Conservation (phyloP, 2,888 invertebrate genomes). For the Eilema griseolum region DNA sequence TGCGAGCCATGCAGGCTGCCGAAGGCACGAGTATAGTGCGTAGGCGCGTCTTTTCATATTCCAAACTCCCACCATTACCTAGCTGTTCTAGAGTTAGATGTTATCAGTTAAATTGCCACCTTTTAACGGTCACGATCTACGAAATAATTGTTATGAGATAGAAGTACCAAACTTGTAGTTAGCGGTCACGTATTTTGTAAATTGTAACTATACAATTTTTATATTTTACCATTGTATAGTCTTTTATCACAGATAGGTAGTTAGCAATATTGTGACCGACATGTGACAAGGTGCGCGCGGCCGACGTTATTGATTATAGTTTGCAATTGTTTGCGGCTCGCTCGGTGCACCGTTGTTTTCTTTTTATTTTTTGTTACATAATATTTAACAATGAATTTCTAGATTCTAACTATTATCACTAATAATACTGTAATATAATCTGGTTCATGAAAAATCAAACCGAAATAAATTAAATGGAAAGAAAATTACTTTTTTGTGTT, state of each 20-base stretch:
- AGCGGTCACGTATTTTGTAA: conserved; percentile 85
- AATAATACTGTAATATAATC: conserved; percentile 87
- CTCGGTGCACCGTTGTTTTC: conserved; percentile 80
- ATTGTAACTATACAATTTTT: conserved; percentile 84
- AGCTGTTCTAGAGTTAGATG: conserved; percentile 79
- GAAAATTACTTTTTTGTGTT: conserved; percentile 61
- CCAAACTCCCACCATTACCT: conserved; percentile 73
- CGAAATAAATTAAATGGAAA: conserved; percentile 86
- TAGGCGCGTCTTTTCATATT: conserved; percentile 65
- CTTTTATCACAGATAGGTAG: conserved; percentile 80
- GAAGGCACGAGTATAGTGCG: conserved; percentile 63
- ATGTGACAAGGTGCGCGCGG: conserved; percentile 62
- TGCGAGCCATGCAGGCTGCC: conserved; percentile 25
- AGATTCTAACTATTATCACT: conserved; percentile 87
- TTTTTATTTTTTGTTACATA: conserved; percentile 84
- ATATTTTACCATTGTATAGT: conserved; percentile 87
- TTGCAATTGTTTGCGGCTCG: conserved; percentile 68
- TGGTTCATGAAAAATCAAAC: conserved; percentile 87
- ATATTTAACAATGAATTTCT: conserved; percentile 87
- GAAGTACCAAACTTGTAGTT: conserved; percentile 86
- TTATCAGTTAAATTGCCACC: conserved; percentile 59
- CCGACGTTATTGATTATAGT: conserved; percentile 62
- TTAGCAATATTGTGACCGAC: conserved; percentile 75
- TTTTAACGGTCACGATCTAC: conserved; percentile 70
- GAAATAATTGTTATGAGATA: conserved; percentile 75